Evolutionary conservation across 1,140 invertebrate species (phyloP).

Genomic region (Anagrus nilaparvatae): DNA sequence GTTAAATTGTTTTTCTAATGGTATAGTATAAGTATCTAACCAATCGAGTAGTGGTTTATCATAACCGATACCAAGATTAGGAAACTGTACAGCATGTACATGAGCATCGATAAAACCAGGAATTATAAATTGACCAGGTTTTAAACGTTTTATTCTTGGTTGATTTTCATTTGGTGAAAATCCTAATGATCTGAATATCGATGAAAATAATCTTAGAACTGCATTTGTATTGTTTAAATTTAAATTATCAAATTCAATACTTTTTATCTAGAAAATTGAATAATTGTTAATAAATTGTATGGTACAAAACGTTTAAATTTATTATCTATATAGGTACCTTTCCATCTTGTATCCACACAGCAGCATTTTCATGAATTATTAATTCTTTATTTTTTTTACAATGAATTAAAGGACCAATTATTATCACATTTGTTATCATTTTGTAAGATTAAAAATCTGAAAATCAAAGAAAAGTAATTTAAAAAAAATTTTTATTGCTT

Average conservation of each 20-base stretch:
- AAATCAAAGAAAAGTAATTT: neutral
- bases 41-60: slow-evolving; percentile 73
- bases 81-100: slow-evolving; percentile 80
- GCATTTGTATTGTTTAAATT: too few species aligned
- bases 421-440: slow-evolving; percentile 24
- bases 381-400: slow-evolving; percentile 24
- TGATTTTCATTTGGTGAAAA: slow-evolving; percentile 2
- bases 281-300: slow-evolving; percentile 10
- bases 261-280: slow-evolving; percentile 20
- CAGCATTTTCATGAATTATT: slow-evolving; percentile 34
- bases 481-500: too few species aligned
- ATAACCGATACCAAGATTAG: slow-evolving; percentile 71
- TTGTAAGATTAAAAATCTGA: slow-evolving; percentile 2
- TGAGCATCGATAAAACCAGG: slow-evolving; percentile 86
- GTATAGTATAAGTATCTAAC: slow-evolving; percentile 80
- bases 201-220: slow-evolving; percentile 1
- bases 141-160: slow-evolving; percentile 35
- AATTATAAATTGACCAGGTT: slow-evolving; percentile 59
- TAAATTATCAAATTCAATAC: slow-evolving; percentile 17
- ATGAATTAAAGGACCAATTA: slow-evolving; percentile 34
- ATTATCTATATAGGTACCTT: slow-evolving; percentile 36
- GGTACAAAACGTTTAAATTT: slow-evolving; percentile 5
- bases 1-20: slow-evolving; percentile 63
- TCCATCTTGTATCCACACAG: slow-evolving; percentile 37
- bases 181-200: slow-evolving; percentile 5